Conservation (phyloP, 2,797 vertebrate species). For the Rhinogobio ventralis region DNA sequence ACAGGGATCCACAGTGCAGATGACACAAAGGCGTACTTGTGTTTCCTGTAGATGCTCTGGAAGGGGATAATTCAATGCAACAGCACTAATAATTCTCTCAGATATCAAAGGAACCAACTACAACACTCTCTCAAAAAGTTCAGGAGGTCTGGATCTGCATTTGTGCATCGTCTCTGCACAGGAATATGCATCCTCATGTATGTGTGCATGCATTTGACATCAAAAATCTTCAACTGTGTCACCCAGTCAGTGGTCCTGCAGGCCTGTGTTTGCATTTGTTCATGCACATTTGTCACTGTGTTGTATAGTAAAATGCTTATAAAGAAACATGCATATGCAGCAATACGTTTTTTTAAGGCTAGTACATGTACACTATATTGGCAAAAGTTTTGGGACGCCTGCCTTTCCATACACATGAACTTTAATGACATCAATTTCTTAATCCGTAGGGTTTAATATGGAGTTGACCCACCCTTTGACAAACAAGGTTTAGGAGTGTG, state of each 20-base stretch:
- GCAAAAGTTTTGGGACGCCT: no score
- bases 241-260: not conserved
- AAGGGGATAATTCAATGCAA: slow-evolving; percentile 8
- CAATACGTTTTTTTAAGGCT: no score
- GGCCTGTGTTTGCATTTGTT: not conserved
- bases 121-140: not conserved
- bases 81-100: not conserved
- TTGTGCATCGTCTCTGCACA: not conserved
- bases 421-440: no score
- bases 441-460: no score
- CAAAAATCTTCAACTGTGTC: not conserved
- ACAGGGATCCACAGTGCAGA: slow-evolving; percentile 75
- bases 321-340: not conserved
- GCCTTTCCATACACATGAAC: no score
- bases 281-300: not conserved
- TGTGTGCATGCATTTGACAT: not conserved
- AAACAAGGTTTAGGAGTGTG: no score
- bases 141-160: no score
- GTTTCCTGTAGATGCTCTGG: slow-evolving; percentile 68
- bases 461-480: no score
- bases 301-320: not conserved
- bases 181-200: not conserved
- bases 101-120: slow-evolving; percentile 6
- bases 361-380: no score
- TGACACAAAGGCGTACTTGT: slow-evolving; percentile 74